Conservation (phyloP, 2,888 invertebrate species). For the Eucera pruinosa region DNA sequence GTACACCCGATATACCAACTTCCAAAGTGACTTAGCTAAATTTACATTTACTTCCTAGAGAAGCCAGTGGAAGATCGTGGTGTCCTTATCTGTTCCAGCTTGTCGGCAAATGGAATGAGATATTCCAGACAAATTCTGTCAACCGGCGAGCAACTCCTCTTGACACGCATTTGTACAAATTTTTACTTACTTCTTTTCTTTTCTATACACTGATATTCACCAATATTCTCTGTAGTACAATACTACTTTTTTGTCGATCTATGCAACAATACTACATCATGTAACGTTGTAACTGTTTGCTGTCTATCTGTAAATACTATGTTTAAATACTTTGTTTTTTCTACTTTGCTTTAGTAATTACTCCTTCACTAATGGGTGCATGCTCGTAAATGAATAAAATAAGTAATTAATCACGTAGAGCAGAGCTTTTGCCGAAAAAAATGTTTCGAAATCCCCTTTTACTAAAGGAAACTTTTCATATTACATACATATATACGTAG, state of each 20-base stretch:
- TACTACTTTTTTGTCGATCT: too few relatives aligned
- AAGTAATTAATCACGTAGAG: too few relatives aligned
- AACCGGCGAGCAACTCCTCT: slow-evolving; percentile 3
- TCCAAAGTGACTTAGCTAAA: slow-evolving; percentile 73
- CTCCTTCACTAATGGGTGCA: too few relatives aligned
- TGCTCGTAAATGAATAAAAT: background rate
- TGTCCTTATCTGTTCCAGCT: slow-evolving; percentile 52
- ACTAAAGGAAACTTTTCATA: too few relatives aligned
- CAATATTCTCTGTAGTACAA: too few relatives aligned
- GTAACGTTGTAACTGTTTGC: background rate
- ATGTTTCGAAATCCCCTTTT: too few relatives aligned
- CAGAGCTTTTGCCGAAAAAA: too few relatives aligned
- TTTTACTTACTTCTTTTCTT: background rate
- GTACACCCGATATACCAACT: slow-evolving; percentile 67
- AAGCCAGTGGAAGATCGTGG: slow-evolving; percentile 45
- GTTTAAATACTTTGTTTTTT: background rate
- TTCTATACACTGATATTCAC: background rate
- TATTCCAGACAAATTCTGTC: slow-evolving; percentile 50
- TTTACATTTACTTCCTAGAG: slow-evolving; percentile 68
- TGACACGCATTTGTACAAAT: slow-evolving; percentile 8
- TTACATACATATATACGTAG: too few relatives aligned
- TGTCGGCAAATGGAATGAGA: slow-evolving; percentile 53
- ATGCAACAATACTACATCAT: too few relatives aligned
- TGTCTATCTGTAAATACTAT: background rate
- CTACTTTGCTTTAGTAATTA: too few relatives aligned